A percentile compares a stretch with the other conserved stretches of the same genome.
phyloP scores from a whole-genome alignment of 2,888 invertebrate species.

The Hofmannophila pseudospretella region DNA sequence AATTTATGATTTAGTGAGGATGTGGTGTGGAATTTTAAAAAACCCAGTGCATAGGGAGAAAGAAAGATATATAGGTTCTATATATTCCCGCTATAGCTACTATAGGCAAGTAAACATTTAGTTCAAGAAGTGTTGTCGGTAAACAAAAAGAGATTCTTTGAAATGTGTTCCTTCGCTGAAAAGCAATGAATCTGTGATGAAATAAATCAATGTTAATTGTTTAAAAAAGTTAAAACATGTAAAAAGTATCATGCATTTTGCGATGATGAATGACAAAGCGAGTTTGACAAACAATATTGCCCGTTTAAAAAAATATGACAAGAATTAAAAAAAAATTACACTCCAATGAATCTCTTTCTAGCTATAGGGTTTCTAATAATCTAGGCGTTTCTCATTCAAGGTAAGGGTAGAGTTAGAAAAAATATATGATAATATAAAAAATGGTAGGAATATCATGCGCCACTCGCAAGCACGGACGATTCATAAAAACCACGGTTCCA shows the following conservation, averaged over 20 bases:
- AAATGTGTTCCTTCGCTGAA: conserved; percentile 31
- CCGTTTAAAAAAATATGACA: neutral
- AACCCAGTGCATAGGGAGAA: conserved; percentile 59
- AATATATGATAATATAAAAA: conserved; percentile 27
- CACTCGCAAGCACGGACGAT: conserved; percentile 52
- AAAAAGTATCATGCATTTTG: neutral
- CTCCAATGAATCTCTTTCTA: conserved; percentile 71
- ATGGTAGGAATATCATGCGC: conserved; percentile 48
- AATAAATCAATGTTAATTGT: conserved; percentile 1
- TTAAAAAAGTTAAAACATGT: conserved; percentile 11
- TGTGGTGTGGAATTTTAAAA: conserved; percentile 48
- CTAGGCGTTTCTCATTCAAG: conserved; percentile 65
- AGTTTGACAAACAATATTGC: too few relatives aligned
- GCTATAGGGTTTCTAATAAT: conserved; percentile 58
- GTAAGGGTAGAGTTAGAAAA: conserved; percentile 35
- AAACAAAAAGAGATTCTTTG: conserved; percentile 59
- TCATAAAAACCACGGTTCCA: conserved; percentile 29
- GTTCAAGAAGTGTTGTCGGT: conserved; percentile 31
- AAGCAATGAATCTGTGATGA: conserved; percentile 11
- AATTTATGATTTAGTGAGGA: too few relatives aligned
- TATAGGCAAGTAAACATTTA: conserved; percentile 70
- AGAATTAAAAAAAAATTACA: too few relatives aligned
- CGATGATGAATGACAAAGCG: neutral
- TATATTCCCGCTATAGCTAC: conserved; percentile 74
- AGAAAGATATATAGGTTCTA: conserved; percentile 47